Conservation (phyloP, 2,888 invertebrate genomes). For the Philonicus albiceps region DNA sequence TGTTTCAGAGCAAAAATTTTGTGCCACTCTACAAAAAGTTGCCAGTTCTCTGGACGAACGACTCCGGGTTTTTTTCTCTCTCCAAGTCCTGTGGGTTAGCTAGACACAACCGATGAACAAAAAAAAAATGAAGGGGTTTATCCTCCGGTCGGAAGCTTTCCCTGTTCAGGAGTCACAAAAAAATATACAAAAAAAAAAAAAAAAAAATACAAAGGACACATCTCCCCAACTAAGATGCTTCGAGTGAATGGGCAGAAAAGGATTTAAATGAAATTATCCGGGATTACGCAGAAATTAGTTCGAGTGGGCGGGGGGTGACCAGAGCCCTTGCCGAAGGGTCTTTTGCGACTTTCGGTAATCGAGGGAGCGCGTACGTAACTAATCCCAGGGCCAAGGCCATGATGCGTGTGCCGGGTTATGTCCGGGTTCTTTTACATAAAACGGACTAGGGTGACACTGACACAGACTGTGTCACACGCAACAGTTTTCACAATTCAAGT, state of each 20-base stretch:
- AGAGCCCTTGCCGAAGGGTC: slow-evolving; percentile 31
- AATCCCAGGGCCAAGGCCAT: not conserved
- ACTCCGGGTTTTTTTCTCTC: not conserved
- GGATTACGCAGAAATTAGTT: slow-evolving; percentile 55
- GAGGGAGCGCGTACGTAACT: not conserved
- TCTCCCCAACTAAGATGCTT: not conserved
- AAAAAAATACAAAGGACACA: not conserved
- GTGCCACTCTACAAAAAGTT: slow-evolving; percentile 15
- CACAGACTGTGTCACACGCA: not conserved
- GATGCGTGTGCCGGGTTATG: slow-evolving; percentile 14
- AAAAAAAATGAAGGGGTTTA: not conserved
- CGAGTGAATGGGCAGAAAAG: slow-evolving; percentile 14
- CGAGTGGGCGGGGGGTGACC: slow-evolving; percentile 35
- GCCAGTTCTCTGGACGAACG: not conserved
- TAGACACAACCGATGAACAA: slow-evolving; percentile 3
- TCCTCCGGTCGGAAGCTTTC: not conserved
- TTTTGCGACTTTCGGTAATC: slow-evolving; percentile 31
- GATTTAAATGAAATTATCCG: slow-evolving; percentile 55
- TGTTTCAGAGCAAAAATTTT: not conserved
- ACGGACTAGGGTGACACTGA: slow-evolving; percentile 4
- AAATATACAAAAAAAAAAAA: too few relatives aligned
- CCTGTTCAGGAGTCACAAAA: slow-evolving; percentile 8
- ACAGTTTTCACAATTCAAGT: slow-evolving; percentile 3
- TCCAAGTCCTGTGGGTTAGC: slow-evolving; percentile 34
- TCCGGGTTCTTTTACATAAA: not conserved